Conservation (phyloP, 2,888 invertebrate genomes). For the Drosophila monieri region DNA sequence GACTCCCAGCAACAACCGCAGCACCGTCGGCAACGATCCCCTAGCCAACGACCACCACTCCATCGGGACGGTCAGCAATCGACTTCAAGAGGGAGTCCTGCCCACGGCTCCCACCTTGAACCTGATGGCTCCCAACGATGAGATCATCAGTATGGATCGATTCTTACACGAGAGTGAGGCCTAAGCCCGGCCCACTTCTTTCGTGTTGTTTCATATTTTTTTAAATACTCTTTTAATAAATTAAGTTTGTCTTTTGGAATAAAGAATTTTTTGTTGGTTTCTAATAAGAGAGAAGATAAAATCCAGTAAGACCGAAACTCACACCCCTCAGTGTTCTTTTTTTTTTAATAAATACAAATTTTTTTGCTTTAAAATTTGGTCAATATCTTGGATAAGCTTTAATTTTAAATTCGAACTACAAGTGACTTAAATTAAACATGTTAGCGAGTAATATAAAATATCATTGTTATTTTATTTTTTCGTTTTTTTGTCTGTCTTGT, state of each 20-base stretch:
- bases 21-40: neutral
- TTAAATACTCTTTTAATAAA: neutral
- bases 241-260: neutral
- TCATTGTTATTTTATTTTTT: no score
- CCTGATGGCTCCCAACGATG: slow-evolving; percentile 38
- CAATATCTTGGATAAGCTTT: no score
- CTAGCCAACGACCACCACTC: slow-evolving; percentile 8
- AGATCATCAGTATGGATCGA: slow-evolving; percentile 40
- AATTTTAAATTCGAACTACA: no score
- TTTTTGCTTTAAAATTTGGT: no score
- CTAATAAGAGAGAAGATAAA: no score
- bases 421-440: no score
- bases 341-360: no score
- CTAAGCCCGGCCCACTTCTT: slow-evolving; percentile 3
- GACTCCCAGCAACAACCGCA: slow-evolving; percentile 2
- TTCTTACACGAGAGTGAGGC: slow-evolving; percentile 57
- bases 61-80: neutral
- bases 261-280: neutral
- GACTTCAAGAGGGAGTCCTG: neutral
- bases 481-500: no score
- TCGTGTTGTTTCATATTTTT: no score
- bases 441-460: no score
- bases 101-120: slow-evolving; percentile 11
- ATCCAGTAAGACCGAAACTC: no score
- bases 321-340: no score